phyloP scores from a whole-genome alignment of 2,113 vertebrate genomes.

The Camelus bactrianus region DNA sequence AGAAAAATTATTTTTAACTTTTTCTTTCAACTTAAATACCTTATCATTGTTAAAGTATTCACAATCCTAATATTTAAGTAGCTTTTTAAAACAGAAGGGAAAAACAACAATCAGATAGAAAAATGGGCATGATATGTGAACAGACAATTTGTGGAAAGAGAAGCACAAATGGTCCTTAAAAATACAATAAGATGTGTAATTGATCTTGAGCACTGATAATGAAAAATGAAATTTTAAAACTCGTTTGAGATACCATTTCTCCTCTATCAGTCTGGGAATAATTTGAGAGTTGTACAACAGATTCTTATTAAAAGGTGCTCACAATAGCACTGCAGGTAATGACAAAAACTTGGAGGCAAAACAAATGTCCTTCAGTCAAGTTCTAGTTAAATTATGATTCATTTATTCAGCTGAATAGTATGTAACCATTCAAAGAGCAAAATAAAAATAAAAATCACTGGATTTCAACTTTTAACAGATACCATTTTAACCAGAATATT shows the following conservation, averaged over 20 bases:
- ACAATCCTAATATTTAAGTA: background rate
- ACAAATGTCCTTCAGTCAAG: background rate
- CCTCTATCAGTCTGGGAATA: background rate
- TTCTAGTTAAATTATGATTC: background rate
- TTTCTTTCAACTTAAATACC: background rate
- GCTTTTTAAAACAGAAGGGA: background rate
- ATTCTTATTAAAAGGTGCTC: background rate
- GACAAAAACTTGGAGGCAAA: background rate
- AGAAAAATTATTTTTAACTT: background rate
- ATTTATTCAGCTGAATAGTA: background rate
- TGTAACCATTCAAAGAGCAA: background rate
- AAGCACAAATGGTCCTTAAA: background rate
- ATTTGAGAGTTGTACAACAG: background rate
- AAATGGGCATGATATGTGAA: background rate
- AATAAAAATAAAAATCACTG: background rate
- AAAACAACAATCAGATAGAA: background rate
- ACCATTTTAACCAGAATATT: background rate
- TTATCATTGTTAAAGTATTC: background rate
- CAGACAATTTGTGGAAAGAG: background rate
- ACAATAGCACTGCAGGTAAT: background rate
- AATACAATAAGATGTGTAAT: background rate
- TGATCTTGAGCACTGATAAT: background rate
- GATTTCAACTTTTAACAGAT: background rate
- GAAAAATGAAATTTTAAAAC: background rate
- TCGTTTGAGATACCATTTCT: background rate